A percentile compares a stretch with the other conserved stretches of the same genome.
phyloP scores from a whole-genome alignment of 2,888 invertebrate genomes.

The Parasteatoda lunata region DNA sequence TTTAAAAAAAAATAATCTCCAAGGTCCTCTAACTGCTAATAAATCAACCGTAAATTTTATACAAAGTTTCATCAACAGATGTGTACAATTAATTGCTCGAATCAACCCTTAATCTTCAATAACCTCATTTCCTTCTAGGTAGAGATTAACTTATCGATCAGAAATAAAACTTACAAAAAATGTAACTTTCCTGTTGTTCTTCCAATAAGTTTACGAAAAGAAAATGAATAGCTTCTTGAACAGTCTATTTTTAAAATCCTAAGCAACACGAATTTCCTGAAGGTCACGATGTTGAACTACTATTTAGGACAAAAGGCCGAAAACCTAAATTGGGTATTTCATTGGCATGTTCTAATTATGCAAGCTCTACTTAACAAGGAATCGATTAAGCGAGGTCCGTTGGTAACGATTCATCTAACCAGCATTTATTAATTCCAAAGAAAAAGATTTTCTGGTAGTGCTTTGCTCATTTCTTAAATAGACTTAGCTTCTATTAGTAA shows the following conservation, averaged over 20 bases:
- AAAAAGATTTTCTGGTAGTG: too few species aligned
- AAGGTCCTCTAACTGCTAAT: too few species aligned
- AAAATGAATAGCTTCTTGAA: conserved; percentile 22
- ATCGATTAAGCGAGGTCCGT: background rate
- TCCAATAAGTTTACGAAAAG: conserved; percentile 12
- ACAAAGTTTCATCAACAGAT: too few species aligned
- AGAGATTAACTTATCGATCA: background rate
- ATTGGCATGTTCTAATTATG: background rate
- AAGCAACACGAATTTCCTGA: conserved; percentile 8
- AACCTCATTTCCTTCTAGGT: background rate
- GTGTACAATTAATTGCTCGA: background rate
- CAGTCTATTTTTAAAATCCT: conserved; percentile 18
- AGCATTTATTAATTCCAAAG: too few species aligned
- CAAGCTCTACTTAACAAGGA: background rate
- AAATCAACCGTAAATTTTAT: too few species aligned
- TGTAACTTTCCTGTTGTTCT: background rate
- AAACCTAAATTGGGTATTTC: background rate
- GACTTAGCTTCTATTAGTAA: too few species aligned
- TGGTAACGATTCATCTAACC: too few species aligned
- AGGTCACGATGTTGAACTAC: conserved; percentile 11
- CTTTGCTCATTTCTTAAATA: too few species aligned
- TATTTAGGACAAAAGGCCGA: conserved; percentile 13
- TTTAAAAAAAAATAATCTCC: too few species aligned
- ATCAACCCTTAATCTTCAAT: background rate
- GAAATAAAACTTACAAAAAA: background rate